phyloP scores from a whole-genome alignment of 2,113 vertebrate species.

The Gyps fulvus region DNA sequence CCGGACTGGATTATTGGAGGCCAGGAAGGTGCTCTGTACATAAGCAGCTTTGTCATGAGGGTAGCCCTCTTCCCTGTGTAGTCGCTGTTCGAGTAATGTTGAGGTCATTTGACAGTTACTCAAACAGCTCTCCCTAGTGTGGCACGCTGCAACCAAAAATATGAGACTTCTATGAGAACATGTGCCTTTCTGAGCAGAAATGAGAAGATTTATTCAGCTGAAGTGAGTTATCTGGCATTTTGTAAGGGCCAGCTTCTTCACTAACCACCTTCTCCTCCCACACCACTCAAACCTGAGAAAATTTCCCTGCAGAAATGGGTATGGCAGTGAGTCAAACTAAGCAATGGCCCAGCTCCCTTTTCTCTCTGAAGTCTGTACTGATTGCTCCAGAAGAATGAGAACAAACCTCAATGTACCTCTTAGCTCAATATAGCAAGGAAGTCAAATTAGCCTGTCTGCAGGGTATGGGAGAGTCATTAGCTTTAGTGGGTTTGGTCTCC shows the following conservation, averaged over 20 bases:
- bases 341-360: neutral
- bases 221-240: neutral
- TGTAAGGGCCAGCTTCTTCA: neutral
- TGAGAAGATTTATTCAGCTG: neutral
- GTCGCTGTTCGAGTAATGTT: neutral
- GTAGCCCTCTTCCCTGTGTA: neutral
- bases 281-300: neutral
- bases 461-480: neutral
- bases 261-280: neutral
- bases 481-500: neutral
- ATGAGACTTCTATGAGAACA: neutral
- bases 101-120: neutral
- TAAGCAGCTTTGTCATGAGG: neutral
- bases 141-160: neutral
- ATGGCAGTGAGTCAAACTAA: neutral
- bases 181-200: neutral
- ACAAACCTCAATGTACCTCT: neutral
- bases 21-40: neutral
- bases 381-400: neutral
- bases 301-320: neutral
- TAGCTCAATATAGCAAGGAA: neutral
- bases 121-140: neutral
- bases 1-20: neutral
- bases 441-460: neutral
- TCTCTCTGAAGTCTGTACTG: neutral